Conservation (phyloP, 1,140 invertebrate species). For the Tachypleus tridentatus region DNA sequence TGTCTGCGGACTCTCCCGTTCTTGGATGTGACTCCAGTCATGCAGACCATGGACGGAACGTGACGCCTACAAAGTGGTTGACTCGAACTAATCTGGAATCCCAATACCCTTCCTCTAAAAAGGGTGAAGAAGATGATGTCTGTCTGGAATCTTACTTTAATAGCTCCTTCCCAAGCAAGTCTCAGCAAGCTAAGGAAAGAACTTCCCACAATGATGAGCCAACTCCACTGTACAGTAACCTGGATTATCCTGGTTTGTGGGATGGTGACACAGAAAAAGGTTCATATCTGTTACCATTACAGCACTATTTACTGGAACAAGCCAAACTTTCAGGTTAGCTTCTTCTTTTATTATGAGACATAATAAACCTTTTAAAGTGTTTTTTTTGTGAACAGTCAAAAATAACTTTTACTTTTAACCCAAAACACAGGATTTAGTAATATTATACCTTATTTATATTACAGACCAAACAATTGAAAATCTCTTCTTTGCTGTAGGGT, state of each 20-base stretch:
- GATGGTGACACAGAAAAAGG: conserved; percentile 39
- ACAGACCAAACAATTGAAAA: no score
- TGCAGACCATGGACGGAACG: no score
- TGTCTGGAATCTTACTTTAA: conserved; percentile 7
- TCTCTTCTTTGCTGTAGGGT: conserved; percentile 36
- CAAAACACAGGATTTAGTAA: no score
- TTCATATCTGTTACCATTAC: conserved; percentile 62
- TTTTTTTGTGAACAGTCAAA: no score
- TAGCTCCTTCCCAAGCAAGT: conserved; percentile 8
- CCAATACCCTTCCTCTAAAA: no score
- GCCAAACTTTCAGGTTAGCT: conserved; percentile 34
- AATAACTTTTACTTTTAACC: no score
- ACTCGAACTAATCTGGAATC: no score
- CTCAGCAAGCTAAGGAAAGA: conserved; percentile 9
- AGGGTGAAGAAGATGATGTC: background rate
- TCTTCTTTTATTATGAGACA: background rate
- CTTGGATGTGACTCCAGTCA: no score
- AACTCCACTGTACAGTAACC: conserved; percentile 56
- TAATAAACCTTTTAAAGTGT: no score
- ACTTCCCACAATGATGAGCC: conserved; percentile 22
- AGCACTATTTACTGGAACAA: conserved; percentile 78
- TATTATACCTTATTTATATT: no score
- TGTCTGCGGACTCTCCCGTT: no score
- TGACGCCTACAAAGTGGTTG: no score
- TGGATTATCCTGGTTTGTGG: conserved; percentile 42